Percentiles rank a stretch among this genome's conserved stretches.
These are phyloP conservation scores for Falco concolor DNA, from an alignment of 2,797 vertebrate species.

Conservation along the genomic window DNA sequence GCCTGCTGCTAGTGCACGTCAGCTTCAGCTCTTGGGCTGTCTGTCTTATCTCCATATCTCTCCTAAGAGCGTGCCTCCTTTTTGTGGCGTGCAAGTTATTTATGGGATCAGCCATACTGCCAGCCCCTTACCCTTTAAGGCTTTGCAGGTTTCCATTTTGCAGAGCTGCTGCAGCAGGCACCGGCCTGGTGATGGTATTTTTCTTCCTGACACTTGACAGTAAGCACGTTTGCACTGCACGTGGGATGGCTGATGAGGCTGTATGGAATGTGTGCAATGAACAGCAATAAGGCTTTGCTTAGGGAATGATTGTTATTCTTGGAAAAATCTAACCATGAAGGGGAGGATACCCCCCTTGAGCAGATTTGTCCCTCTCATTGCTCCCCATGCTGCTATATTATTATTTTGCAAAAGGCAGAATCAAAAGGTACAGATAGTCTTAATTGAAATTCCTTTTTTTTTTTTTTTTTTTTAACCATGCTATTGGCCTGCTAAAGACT, in stretches of 20 bases:
- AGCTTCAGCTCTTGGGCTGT: background rate
- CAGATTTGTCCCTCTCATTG: background rate
- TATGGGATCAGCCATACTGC: background rate
- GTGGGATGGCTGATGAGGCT: background rate
- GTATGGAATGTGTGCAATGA: background rate
- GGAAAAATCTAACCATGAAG: background rate
- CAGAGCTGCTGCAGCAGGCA: background rate
- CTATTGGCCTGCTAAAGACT: background rate
- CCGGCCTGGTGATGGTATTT: background rate
- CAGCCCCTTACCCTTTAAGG: background rate
- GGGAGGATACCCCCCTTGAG: background rate
- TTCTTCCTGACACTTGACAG: background rate
- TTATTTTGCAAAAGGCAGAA: background rate
- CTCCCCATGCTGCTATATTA: background rate
- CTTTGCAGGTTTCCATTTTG: background rate
- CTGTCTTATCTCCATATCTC: background rate
- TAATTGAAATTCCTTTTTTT: background rate
- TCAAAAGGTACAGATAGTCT: background rate
- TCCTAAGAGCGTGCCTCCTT: background rate
- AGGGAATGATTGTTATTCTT: background rate
- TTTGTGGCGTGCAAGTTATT: background rate
- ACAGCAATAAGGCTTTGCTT: background rate
- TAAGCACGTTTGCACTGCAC: background rate
- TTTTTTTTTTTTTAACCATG: no score
- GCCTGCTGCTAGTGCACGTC: background rate